These are phyloP conservation scores for Lordiphosa collinella DNA, from an alignment of 1,140 invertebrate species.

Conservation along the genomic window DNA sequence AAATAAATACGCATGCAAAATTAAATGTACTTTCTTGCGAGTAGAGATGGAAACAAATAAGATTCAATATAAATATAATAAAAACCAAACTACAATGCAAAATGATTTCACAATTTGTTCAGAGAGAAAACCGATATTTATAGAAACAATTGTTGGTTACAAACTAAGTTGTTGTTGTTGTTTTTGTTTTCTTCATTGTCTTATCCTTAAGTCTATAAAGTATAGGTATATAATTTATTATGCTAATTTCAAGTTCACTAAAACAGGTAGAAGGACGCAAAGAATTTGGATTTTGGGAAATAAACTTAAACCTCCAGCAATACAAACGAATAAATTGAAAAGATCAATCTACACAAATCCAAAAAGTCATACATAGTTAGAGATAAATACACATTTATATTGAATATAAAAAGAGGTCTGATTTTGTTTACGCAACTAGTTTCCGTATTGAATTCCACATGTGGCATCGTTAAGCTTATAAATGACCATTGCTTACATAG, in stretches of 20 bases:
- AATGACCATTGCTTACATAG: no score
- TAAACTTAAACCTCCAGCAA: conserved; percentile 35
- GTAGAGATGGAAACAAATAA: no score
- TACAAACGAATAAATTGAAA: conserved; percentile 30
- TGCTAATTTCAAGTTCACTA: conserved; percentile 10
- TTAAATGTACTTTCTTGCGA: conserved; percentile 1
- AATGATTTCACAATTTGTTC: conserved; percentile 7
- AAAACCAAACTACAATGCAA: conserved; percentile 5
- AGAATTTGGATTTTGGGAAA: not conserved
- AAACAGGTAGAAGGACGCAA: conserved; percentile 1
- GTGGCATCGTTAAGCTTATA: no score
- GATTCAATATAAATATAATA: not conserved
- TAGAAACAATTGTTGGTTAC: conserved; percentile 58
- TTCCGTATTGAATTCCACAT: no score
- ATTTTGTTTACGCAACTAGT: no score
- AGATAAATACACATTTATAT: conserved; percentile 1
- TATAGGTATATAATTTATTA: conserved; percentile 32
- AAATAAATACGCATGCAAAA: conserved; percentile 64
- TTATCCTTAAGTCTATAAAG: conserved; percentile 33
- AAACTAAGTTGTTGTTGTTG: conserved; percentile 48
- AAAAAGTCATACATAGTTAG: conserved; percentile 10
- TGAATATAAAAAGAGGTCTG: not conserved
- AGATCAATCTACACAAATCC: conserved; percentile 5
- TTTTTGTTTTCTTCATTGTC: conserved; percentile 35
- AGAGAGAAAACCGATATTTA: conserved; percentile 14